phyloP scores from a whole-genome alignment of 2,888 invertebrate genomes.

The Drosophila diplacantha region DNA sequence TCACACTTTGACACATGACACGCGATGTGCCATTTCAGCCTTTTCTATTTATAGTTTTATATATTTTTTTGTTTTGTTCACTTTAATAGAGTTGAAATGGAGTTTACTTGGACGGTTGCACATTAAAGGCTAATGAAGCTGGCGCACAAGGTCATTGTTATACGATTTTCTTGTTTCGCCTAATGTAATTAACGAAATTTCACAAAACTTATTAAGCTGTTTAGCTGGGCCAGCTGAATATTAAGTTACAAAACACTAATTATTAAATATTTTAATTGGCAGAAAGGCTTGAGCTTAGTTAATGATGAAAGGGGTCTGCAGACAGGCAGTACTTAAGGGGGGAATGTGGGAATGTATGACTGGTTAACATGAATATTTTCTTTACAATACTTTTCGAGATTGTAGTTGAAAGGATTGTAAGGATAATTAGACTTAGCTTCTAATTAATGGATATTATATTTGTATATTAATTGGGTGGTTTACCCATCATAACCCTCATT shows the following conservation, averaged over 20 bases:
- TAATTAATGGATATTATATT: neutral
- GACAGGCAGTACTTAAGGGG: constrained; percentile 1
- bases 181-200: constrained; percentile 30
- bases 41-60: constrained; percentile 10
- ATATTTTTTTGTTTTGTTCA: constrained; percentile 1
- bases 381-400: neutral
- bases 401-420: neutral
- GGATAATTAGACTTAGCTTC: neutral
- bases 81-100: constrained; percentile 7
- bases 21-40: constrained; percentile 40
- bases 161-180: constrained; percentile 22
- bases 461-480: neutral
- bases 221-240: constrained; percentile 7
- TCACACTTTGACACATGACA: constrained; percentile 48
- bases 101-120: constrained; percentile 29
- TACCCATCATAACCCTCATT: neutral
- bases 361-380: neutral
- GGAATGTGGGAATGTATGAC: constrained; percentile 2
- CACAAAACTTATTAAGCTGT: constrained; percentile 9
- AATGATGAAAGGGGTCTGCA: constrained; percentile 10
- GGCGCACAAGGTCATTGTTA: constrained; percentile 23
- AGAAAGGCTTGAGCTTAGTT: constrained; percentile 5
- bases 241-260: constrained; percentile 10
- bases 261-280: constrained; percentile 10
- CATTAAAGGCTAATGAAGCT: constrained; percentile 22